Percentiles rank a stretch among this genome's conserved stretches.
These are phyloP conservation scores for Ophion ellenae DNA, from an alignment of 2,888 invertebrate species.

Conservation along the genomic window DNA sequence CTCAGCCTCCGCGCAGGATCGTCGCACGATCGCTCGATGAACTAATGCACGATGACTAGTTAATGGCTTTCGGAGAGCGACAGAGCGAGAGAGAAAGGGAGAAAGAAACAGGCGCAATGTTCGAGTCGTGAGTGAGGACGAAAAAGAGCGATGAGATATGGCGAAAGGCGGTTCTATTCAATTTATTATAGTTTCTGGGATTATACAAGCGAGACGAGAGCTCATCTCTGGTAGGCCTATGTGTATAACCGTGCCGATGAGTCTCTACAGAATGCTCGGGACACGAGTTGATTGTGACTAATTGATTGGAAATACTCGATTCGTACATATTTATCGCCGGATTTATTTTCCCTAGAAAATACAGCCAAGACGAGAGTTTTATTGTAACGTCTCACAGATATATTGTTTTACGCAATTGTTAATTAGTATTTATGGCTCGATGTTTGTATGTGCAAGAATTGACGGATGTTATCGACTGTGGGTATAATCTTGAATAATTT, in stretches of 20 bases:
- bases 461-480: conserved; percentile 57
- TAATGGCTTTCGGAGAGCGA: conserved; percentile 50
- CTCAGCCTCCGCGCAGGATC: conserved; percentile 44
- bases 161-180: conserved; percentile 57
- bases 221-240: conserved; percentile 26
- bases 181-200: conserved; percentile 65
- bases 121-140: conserved; percentile 24
- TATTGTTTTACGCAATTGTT: conserved; percentile 7
- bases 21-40: conserved; percentile 69
- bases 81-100: conserved; percentile 29
- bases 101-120: conserved; percentile 32
- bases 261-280: conserved; percentile 21
- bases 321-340: conserved; percentile 51
- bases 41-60: conserved; percentile 68
- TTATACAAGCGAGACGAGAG: conserved; percentile 55
- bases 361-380: conserved; percentile 28
- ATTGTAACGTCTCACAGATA: background rate
- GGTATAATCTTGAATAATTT: conserved; percentile 50
- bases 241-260: background rate
- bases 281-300: conserved; percentile 62
- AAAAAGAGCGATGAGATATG: conserved; percentile 54
- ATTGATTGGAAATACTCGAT: conserved; percentile 64
- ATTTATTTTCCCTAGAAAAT: conserved; percentile 52
- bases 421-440: background rate
- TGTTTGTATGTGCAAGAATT: background rate